Conservation (phyloP, 1,140 invertebrate species). For the Lanistes nyassanus region DNA sequence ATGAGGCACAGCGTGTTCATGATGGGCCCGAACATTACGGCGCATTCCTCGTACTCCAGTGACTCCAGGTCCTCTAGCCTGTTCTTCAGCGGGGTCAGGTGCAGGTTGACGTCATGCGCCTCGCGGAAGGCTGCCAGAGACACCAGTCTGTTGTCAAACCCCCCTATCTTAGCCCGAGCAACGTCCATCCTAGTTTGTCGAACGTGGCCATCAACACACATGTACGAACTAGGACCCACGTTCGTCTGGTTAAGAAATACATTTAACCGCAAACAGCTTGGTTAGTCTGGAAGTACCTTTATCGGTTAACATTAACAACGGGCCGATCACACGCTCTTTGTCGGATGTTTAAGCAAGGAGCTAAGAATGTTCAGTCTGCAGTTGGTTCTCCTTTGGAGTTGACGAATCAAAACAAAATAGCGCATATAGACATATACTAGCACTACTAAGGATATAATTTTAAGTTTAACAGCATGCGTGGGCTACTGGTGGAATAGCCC, state of each 20-base stretch:
- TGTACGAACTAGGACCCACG: background rate
- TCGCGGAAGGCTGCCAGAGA: conserved; percentile 79
- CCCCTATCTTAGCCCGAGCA: background rate
- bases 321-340: too few relatives aligned
- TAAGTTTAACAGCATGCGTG: too few relatives aligned
- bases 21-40: conserved; percentile 67
- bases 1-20: conserved; percentile 88
- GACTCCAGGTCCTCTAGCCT: conserved; percentile 85
- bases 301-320: too few relatives aligned
- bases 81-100: conserved; percentile 83
- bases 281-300: background rate
- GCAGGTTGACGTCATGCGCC: conserved; percentile 88
- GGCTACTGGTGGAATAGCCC: too few relatives aligned
- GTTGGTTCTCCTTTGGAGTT: too few relatives aligned
- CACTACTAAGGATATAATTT: too few relatives aligned
- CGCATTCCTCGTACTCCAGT: conserved; percentile 66
- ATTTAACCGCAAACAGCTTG: background rate
- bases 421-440: too few relatives aligned
- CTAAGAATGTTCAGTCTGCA: too few relatives aligned
- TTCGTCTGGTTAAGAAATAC: conserved; percentile 1
- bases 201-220: background rate
- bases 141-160: background rate
- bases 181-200: background rate
- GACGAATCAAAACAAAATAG: too few relatives aligned
- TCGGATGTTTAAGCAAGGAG: too few relatives aligned